phyloP scores from a whole-genome alignment of 2,797 vertebrate genomes.

The Onychomys torridus region DNA sequence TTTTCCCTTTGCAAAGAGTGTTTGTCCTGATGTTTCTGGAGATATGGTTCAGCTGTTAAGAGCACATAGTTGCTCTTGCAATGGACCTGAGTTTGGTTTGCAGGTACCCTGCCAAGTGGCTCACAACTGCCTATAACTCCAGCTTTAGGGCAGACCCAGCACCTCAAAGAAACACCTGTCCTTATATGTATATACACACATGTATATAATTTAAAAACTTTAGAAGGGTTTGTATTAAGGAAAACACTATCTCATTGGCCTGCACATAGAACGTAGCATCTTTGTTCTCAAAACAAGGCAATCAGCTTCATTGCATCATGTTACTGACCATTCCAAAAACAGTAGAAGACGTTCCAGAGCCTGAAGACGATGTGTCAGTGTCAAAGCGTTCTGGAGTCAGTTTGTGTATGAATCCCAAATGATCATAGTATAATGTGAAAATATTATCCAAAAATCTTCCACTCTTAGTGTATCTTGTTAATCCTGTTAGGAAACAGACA shows the following conservation, averaged over 20 bases:
- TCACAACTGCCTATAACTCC: neutral
- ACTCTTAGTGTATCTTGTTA: neutral
- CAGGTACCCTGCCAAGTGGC: too few relatives aligned
- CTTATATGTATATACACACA: neutral
- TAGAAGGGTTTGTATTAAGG: neutral
- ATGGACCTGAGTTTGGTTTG: neutral
- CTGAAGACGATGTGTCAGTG: neutral
- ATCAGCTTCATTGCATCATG: neutral
- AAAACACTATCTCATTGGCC: neutral
- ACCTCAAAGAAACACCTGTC: neutral
- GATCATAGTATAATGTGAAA: constrained; percentile 81
- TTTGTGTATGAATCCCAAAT: constrained; percentile 75
- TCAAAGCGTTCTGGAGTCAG: constrained; percentile 24
- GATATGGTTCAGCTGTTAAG: neutral
- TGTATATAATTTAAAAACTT: too few relatives aligned
- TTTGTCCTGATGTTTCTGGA: neutral
- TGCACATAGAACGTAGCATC: neutral
- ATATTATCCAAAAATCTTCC: constrained; percentile 28
- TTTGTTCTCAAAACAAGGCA: neutral
- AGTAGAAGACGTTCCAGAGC: neutral
- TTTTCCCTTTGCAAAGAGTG: neutral
- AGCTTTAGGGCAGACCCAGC: neutral
- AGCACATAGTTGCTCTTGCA: neutral
- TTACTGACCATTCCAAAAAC: constrained; percentile 75
- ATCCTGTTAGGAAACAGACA: constrained; percentile 72